These are phyloP conservation scores for Saguinus midas DNA, from an alignment of 2,113 vertebrate species.

Conservation along the genomic window DNA sequence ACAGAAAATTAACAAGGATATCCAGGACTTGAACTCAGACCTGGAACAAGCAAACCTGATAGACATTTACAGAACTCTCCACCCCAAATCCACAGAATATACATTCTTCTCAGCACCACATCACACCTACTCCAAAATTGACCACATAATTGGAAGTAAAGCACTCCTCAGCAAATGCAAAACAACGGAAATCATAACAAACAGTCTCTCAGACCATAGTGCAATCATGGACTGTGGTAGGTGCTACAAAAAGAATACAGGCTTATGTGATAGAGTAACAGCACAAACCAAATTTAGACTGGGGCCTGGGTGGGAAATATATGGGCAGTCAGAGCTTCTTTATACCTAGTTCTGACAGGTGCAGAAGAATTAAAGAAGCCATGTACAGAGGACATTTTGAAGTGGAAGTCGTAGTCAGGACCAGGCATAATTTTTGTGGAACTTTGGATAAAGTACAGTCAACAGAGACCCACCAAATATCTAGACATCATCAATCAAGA, in stretches of 20 bases:
- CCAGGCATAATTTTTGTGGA: neutral
- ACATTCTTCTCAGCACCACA: too few species aligned
- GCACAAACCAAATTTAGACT: neutral
- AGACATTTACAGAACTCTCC: too few species aligned
- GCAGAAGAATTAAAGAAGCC: neutral
- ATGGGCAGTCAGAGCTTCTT: neutral
- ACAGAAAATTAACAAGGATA: too few species aligned
- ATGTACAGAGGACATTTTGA: neutral
- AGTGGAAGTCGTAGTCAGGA: neutral
- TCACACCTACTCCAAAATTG: too few species aligned
- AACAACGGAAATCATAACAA: too few species aligned
- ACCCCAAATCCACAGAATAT: too few species aligned
- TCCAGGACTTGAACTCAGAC: too few species aligned
- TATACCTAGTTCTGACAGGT: neutral
- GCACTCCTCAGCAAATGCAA: too few species aligned
- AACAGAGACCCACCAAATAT: neutral
- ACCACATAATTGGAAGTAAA: too few species aligned
- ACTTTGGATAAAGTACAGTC: neutral
- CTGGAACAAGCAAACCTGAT: too few species aligned
- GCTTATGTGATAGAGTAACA: constrained; percentile 23
- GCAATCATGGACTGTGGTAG: constrained; percentile 33
- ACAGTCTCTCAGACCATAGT: too few species aligned
- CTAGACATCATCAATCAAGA: neutral
- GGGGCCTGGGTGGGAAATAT: neutral
- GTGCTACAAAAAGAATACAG: neutral